phyloP scores from a whole-genome alignment of 1,140 invertebrate genomes.

The Leguminivora glycinivorella region DNA sequence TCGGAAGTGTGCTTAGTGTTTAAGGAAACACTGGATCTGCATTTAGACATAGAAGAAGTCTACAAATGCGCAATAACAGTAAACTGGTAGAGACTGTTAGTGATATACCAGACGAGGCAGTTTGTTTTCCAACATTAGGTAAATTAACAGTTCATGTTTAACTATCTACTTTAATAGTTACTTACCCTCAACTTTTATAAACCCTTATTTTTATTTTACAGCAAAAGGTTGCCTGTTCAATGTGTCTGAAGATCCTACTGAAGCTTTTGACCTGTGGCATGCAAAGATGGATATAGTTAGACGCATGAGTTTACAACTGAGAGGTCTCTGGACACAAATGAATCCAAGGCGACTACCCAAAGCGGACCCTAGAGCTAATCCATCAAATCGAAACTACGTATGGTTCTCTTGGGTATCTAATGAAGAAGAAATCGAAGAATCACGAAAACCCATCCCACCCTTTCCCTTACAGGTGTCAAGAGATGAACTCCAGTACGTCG shows the following conservation, averaged over 20 bases:
- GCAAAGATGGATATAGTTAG: slow-evolving; percentile 36
- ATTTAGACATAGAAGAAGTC: slow-evolving; percentile 35
- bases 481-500: slow-evolving; percentile 41
- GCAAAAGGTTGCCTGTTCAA: slow-evolving; percentile 48
- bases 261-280: slow-evolving; percentile 43
- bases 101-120: slow-evolving; percentile 19
- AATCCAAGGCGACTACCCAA: slow-evolving; percentile 32
- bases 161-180: slow-evolving; percentile 25
- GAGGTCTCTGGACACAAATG: slow-evolving; percentile 41
- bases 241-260: slow-evolving; percentile 42
- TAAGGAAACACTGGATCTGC: slow-evolving; percentile 39
- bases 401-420: slow-evolving; percentile 43
- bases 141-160: slow-evolving; percentile 3
- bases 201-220: slow-evolving; percentile 33
- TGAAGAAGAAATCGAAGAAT: slow-evolving; percentile 32
- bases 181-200: background rate
- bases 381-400: slow-evolving; percentile 36
- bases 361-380: slow-evolving; percentile 37
- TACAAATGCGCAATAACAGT: slow-evolving; percentile 34
- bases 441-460: slow-evolving; percentile 29
- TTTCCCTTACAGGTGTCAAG: slow-evolving; percentile 44
- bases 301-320: slow-evolving; percentile 39
- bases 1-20: slow-evolving; percentile 41
- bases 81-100: slow-evolving; percentile 28
- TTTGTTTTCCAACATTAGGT: slow-evolving; percentile 45